These are phyloP conservation scores for Cecropterus lyciades DNA, from an alignment of 1,140 invertebrate genomes.

Conservation along the genomic window DNA sequence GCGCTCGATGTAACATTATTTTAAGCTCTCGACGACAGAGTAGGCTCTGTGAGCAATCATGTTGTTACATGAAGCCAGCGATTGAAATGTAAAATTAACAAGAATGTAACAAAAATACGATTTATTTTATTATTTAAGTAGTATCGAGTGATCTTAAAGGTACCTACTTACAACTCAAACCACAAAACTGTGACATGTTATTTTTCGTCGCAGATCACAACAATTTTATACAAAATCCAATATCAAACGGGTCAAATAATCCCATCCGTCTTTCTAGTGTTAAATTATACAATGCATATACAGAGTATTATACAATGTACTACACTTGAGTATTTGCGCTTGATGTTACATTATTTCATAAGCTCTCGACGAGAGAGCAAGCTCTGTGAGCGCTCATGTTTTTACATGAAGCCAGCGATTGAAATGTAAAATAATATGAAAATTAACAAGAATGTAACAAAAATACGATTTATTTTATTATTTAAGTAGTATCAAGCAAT, in stretches of 20 bases:
- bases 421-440: slow-evolving; percentile 79
- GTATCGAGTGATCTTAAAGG: no score
- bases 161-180: no score
- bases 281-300: slow-evolving; percentile 17
- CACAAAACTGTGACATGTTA: no score
- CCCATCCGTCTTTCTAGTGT: background rate
- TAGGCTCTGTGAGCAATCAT: slow-evolving; percentile 51
- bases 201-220: no score
- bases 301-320: background rate
- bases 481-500: no score
- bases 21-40: slow-evolving; percentile 50
- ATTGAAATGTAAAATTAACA: slow-evolving; percentile 80
- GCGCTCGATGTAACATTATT: slow-evolving; percentile 40
- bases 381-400: slow-evolving; percentile 58
- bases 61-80: slow-evolving; percentile 70
- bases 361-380: slow-evolving; percentile 45
- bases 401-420: slow-evolving; percentile 71
- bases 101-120: no score
- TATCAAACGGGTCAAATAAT: background rate
- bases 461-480: no score
- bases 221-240: no score
- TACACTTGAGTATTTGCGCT: slow-evolving; percentile 25
- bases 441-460: no score
- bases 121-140: no score
- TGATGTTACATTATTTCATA: slow-evolving; percentile 51